Percentiles rank a stretch among this genome's conserved stretches.
Evolutionary conservation across 2,797 vertebrate species (phyloP).

Genomic region (Discoglossus pictus): DNA sequence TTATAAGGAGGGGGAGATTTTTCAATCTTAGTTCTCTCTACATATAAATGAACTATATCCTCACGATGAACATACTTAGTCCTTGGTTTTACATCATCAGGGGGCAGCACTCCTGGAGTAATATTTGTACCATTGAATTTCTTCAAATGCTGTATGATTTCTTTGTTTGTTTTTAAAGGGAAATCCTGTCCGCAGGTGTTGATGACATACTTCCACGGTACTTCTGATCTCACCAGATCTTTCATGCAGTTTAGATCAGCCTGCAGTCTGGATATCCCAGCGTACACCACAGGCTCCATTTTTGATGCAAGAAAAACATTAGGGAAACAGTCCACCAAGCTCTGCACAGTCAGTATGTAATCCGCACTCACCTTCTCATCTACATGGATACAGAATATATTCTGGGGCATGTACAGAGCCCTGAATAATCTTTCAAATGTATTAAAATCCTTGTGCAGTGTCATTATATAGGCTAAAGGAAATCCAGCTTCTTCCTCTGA

Average conservation of each 20-base stretch:
- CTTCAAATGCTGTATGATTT: constrained; percentile 62
- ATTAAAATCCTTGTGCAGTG: constrained; percentile 62
- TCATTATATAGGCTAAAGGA: constrained; percentile 56
- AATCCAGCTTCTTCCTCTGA: constrained; percentile 46
- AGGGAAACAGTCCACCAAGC: constrained; percentile 60
- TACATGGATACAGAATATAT: constrained; percentile 57
- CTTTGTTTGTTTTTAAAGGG: constrained; percentile 65
- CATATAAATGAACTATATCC: constrained; percentile 12
- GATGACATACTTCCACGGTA: constrained; percentile 59
- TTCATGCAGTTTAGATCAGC: constrained; percentile 62
- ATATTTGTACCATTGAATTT: constrained; percentile 56
- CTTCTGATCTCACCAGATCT: constrained; percentile 34
- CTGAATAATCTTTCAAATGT: constrained; percentile 64
- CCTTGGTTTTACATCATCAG: not conserved
- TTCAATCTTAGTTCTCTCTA: constrained; percentile 2
- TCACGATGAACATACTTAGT: constrained; percentile 59
- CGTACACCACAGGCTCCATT: constrained; percentile 52
- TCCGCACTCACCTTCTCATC: constrained; percentile 46
- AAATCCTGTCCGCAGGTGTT: constrained; percentile 67
- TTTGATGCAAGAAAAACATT: constrained; percentile 59
- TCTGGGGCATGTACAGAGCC: constrained; percentile 66
- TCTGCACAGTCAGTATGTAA: constrained; percentile 39
- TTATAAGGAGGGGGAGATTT: constrained; percentile 54
- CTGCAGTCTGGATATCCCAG: constrained; percentile 52
- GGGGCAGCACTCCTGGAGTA: constrained; percentile 59